These are phyloP conservation scores for Archaeoteleia sp. DNA, from an alignment of 2,888 invertebrate genomes.

Conservation along the genomic window DNA sequence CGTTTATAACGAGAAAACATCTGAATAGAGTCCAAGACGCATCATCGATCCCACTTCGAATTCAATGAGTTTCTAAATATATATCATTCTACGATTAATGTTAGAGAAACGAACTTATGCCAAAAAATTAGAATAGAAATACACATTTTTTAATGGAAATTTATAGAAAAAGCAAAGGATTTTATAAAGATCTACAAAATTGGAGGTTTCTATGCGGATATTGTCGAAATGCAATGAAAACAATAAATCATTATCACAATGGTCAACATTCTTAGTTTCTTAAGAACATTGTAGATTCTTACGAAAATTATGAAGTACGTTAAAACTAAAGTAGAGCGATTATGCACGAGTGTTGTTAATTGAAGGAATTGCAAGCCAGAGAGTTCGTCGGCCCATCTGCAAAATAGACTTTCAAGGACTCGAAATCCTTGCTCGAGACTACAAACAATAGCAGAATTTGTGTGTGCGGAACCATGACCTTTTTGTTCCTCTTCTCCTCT, in stretches of 20 bases:
- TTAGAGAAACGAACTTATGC: no score
- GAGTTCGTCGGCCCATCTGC: constrained; percentile 11
- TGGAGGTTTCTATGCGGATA: no score
- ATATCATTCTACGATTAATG: no score
- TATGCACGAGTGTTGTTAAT: neutral
- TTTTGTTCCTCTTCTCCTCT: constrained; percentile 2
- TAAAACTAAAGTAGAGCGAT: neutral
- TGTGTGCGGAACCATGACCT: constrained; percentile 10
- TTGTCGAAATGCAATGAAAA: no score
- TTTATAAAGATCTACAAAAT: no score
- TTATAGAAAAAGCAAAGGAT: no score
- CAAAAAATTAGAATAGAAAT: no score
- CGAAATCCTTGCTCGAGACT: constrained; percentile 8
- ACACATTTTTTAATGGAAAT: no score
- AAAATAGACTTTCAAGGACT: constrained; percentile 21
- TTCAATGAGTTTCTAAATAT: no score
- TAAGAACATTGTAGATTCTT: neutral
- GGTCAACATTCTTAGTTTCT: no score
- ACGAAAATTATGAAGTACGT: neutral
- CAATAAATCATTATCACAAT: no score
- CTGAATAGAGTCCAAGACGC: neutral
- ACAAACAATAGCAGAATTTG: constrained; percentile 18
- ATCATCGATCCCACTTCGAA: constrained; percentile 10
- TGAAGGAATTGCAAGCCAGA: constrained; percentile 2
- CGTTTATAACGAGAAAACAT: constrained; percentile 5